These are phyloP conservation scores for Ganaspis sp. DNA, from an alignment of 1,140 invertebrate genomes.

Conservation along the genomic window DNA sequence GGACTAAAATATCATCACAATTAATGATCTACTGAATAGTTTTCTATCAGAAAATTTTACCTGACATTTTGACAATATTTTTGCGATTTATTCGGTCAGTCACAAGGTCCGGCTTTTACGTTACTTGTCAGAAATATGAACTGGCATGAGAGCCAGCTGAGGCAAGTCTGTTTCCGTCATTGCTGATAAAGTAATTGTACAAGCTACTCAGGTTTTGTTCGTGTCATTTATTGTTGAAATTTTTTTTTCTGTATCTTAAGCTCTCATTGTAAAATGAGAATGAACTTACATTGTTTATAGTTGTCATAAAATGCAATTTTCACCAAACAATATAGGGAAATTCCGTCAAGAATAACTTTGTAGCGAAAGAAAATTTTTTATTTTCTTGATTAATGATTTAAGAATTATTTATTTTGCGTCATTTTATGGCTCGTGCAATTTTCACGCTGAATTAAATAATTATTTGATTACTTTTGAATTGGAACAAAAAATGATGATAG, in stretches of 20 bases:
- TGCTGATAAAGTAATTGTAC: slow-evolving; percentile 22
- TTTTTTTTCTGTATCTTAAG: not conserved
- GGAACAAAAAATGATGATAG: no score
- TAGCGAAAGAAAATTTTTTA: no score
- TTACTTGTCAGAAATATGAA: slow-evolving; percentile 18
- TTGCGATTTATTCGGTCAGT: not conserved
- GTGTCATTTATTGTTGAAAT: slow-evolving; percentile 1
- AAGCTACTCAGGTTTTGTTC: slow-evolving; percentile 12
- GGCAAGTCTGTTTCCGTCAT: slow-evolving; percentile 4
- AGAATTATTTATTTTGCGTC: no score
- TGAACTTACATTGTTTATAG: not conserved
- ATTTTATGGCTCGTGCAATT: no score
- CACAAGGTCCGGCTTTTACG: not conserved
- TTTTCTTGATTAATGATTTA: no score
- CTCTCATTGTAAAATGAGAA: not conserved
- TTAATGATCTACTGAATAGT: no score
- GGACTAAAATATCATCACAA: no score
- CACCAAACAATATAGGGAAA: not conserved
- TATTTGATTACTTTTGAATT: no score
- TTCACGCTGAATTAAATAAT: no score
- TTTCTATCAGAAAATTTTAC: not conserved
- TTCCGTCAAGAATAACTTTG: no score
- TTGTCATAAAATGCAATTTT: not conserved
- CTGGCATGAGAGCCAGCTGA: slow-evolving; percentile 1
- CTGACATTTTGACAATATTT: not conserved